Evolutionary conservation across 2,797 vertebrate genomes (phyloP), one percentile per base, ranked within the genome.

Genomic region (Parauchenoglanis punctatus): DNA sequence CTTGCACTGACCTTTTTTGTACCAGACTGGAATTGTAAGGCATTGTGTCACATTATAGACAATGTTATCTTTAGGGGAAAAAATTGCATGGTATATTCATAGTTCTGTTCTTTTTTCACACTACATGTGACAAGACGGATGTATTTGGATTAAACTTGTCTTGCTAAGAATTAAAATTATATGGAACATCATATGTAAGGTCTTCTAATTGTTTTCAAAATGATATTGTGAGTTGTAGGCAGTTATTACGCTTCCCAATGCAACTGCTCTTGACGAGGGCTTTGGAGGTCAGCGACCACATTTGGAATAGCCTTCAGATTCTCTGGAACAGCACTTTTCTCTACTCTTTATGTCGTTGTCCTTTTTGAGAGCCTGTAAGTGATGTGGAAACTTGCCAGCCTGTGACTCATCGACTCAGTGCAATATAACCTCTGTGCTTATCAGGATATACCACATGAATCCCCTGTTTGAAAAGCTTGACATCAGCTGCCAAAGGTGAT

Each of bases 251-350:
- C 75, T 89, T 59, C 72, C 81, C 87, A 77, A 58, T 89, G 82
- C 65, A 87, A 59, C 61, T 83, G 81, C 46, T 63, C 90, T 87
- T 59, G 28, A 85, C 70, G 65, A 84, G 84, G 75, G 83, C 81
- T 87, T 65, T 81, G 72, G 67, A 91, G 86, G 90, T 91, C 90
- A 91, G 81, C 52, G 54, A 63, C 18, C 80, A 85, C 87, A 86
- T 88, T 56, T 7, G 88, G 76, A 86, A 81, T 58, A 83, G 68
- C 75, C 83, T 88, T 87, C 84, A 44, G 81, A 86, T 89, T 88
- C 58, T 88, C 63, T 70, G 70, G 28, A 81, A 87, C 68, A 84
- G 77, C 31, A 80, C 73, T 89, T 86, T 90, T 88, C 78, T 90
- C 10, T 44, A 35, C 76, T 61, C 44, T 35, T 70, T 70, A 68